These are phyloP conservation scores for Synanthedon vespiformis DNA, from an alignment of 2,888 invertebrate species.

Conservation along the genomic window DNA sequence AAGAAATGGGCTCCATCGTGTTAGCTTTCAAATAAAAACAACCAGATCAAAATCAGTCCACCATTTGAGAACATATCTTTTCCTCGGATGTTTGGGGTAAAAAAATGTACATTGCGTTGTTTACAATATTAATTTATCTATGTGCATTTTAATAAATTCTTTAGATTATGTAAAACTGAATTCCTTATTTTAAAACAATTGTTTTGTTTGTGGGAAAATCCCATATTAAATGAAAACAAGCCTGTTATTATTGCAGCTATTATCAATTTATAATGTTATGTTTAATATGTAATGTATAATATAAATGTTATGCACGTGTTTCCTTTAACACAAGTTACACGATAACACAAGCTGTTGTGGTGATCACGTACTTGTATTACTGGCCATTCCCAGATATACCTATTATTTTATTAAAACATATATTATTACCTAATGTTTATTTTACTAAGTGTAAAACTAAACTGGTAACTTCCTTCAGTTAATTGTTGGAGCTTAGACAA, in stretches of 20 bases:
- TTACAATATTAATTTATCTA: no score
- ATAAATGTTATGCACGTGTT: constrained; percentile 25
- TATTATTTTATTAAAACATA: not conserved
- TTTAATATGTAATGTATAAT: not conserved
- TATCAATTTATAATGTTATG: constrained; percentile 14
- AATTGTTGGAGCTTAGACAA: no score
- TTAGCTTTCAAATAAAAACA: no score
- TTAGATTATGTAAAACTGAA: constrained; percentile 15
- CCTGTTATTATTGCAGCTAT: constrained; percentile 25
- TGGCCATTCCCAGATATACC: not conserved
- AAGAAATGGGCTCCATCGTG: no score
- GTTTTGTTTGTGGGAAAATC: constrained; percentile 22
- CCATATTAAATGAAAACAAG: constrained; percentile 26
- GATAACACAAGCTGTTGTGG: not conserved
- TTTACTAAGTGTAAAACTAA: not conserved
- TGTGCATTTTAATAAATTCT: constrained; percentile 34
- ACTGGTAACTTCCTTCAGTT: not conserved
- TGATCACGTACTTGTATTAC: not conserved
- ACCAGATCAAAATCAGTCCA: no score
- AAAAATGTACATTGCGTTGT: no score
- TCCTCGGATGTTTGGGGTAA: no score
- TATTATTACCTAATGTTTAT: not conserved
- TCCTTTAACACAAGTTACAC: constrained; percentile 18
- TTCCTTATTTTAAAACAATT: not conserved
- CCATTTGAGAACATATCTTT: no score